These are phyloP conservation scores for Agapornis roseicollis DNA, from an alignment of 2,113 vertebrate species.

Conservation along the genomic window DNA sequence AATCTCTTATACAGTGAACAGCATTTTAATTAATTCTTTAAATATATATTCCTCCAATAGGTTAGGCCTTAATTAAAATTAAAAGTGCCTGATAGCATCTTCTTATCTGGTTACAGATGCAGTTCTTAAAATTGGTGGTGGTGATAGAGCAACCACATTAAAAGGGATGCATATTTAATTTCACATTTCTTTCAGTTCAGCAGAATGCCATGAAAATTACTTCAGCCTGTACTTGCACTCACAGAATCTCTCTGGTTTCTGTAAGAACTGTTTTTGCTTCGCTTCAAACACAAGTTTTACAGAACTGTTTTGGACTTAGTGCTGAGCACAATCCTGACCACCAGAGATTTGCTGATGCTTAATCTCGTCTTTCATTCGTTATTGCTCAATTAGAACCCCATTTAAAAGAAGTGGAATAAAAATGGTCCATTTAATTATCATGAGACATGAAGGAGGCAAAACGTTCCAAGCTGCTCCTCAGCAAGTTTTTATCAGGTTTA, in stretches of 20 bases:
- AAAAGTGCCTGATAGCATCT: constrained; percentile 37
- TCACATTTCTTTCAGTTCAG: not conserved
- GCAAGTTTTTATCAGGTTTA: constrained; percentile 26
- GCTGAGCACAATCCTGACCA: not conserved
- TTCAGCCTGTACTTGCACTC: not conserved
- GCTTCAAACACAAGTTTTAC: not conserved
- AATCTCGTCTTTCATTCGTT: not conserved
- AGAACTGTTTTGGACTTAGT: not conserved
- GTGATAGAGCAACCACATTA: constrained; percentile 17
- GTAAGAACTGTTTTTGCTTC: not conserved
- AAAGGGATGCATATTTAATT: not conserved
- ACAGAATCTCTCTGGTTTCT: not conserved
- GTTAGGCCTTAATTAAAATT: constrained; percentile 60
- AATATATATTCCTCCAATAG: constrained; percentile 38
- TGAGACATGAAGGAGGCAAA: constrained; percentile 33
- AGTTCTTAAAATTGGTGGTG: not conserved
- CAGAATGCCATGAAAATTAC: not conserved
- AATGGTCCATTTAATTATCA: not conserved
- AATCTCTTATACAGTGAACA: not conserved
- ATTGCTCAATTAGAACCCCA: constrained; percentile 41
- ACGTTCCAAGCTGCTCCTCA: constrained; percentile 17
- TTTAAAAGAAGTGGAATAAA: constrained; percentile 22
- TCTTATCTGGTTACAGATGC: constrained; percentile 26
- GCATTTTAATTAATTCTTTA: constrained; percentile 58
- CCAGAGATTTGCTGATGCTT: not conserved